phyloP scores from a whole-genome alignment of 2,113 vertebrate species.

The Phycodurus eques region DNA sequence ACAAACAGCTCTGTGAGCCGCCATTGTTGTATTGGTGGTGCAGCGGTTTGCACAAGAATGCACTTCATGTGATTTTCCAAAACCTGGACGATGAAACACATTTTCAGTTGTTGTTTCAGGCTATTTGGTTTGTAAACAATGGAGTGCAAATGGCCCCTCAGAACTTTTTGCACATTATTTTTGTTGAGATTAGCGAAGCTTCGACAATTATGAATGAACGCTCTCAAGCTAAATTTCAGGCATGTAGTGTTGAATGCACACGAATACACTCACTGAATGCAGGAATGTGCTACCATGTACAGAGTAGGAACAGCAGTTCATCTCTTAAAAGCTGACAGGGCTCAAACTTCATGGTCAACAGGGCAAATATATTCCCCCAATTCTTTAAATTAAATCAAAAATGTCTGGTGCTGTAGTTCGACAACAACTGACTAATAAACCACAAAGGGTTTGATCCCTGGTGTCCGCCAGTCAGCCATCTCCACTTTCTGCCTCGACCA shows the following conservation, averaged over 20 bases:
- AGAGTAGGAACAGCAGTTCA: constrained; percentile 25
- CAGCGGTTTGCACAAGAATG: not conserved
- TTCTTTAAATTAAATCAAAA: not conserved
- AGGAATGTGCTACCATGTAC: constrained; percentile 29
- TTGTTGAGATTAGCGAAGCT: too few species aligned
- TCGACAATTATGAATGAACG: too few species aligned
- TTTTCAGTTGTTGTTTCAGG: not conserved
- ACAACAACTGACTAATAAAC: constrained; percentile 28
- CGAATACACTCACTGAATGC: too few species aligned
- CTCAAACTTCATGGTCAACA: not conserved
- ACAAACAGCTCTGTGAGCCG: not conserved
- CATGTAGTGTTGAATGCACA: too few species aligned
- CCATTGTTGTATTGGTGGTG: not conserved
- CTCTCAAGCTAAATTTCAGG: too few species aligned
- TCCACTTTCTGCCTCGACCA: constrained; percentile 54
- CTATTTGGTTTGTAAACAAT: too few species aligned
- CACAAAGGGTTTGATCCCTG: constrained; percentile 25
- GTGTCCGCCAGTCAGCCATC: constrained; percentile 58
- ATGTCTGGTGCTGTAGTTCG: constrained; percentile 1
- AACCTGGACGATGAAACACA: not conserved
- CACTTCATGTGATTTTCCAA: not conserved
- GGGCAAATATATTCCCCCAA: not conserved
- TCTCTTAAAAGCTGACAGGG: not conserved
- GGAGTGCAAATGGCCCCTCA: too few species aligned
- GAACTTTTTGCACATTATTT: too few species aligned